Base-by-base conservation (phyloP, 2,888 invertebrate genomes). In the Sphinx pinastri region DNA sequence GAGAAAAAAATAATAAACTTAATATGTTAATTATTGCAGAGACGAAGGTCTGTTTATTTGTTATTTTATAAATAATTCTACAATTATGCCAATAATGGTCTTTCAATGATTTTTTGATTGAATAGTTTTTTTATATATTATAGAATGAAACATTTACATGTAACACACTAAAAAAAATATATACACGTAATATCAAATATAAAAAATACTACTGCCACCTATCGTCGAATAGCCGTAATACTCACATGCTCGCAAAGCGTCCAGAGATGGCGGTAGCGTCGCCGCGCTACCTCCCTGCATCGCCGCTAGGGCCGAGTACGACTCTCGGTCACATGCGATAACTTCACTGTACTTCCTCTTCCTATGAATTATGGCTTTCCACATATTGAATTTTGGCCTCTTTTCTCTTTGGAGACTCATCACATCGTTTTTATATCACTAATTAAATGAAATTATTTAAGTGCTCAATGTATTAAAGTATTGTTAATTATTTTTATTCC, bases 161-260 rank as follows among this genome's bases (percentile, higher is more conserved):
- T 60, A 70, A 38, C 49, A 19, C 14, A 52, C 6, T 66, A 68
- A 25, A 66, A 57, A 67, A 19, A 58, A 19, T 55, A 57, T 55
- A 31, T 55, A n/a, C 55, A 45, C 31, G 49, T 45, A 45, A 70
- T 45, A 19, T 7, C 13, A 52, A 66, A 70, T 52, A 14, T 12
- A 31, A 52, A 66, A 25, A 38, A 0, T 14, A 69, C 25, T 75
- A 57, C 63, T 75, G 92, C 84, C 89, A 89, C 81, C 93, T 91
- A 85, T 76, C 76, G 84, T 72, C 78, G 83, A 91, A 82, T 92
- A 91, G 93, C 79, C 19, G 59, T 67, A 86, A 79, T 87, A 93
- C 94, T 94, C 84, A 94, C 94, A 94, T 88, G 94, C 93, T 81
- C 93, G 88, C 47, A 93, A 84, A 31, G 93, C 94, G 79, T 94